Evolutionary conservation across 2,888 invertebrate species (phyloP), one percentile per base, ranked within the genome.

Genomic region (Cecidostiba fungosa): DNA sequence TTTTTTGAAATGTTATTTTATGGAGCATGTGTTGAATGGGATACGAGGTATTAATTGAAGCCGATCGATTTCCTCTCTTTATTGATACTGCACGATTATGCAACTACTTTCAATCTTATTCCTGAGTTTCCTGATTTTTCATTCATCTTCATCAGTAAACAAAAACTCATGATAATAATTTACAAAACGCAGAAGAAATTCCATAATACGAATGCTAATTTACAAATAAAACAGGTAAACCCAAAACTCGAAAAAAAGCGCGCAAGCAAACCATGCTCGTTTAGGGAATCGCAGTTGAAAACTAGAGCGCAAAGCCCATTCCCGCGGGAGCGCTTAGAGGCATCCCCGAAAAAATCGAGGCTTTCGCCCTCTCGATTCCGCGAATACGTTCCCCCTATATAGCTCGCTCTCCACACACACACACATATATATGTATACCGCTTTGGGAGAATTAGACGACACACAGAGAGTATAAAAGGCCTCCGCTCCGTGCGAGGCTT

Each of bases 271-370:
- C 12, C 10, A 50, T 36, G 90, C 91, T 92, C 91, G 92, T 92
- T 92, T 91, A 92, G 91, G 91, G 91, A 86, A 84, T 84, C 91
- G 91, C 89, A 85, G 91, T 91, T 89, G 90, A 91, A 90, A 88
- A 89, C 85, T 88, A 82, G 91, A 90, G 88, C 90, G 90, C 89
- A 88, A 87, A 23, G 62, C 3, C n/a, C 23, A 87, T 89, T 92
- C 93, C 92, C 92, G 88, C 88, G 92, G 92, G 92, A 91, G 88
- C 91, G 91, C 90, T 93, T 92, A 92, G 54, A n/a, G 88, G 86
- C 89, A 82, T 87, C 90, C 85, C 87, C 88, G 80, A 88, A 89
- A 62, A 88, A 87, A 77, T 85, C 85, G 85, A 82, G 85, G 80
- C 78, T 77, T 26, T 29, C 82, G 39, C 43, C n/a, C 66, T 69